A percentile compares a stretch with the other conserved stretches of the same genome.
Evolutionary conservation across 1,140 invertebrate genomes (phyloP).

Genomic region (Chymomyza costata): DNA sequence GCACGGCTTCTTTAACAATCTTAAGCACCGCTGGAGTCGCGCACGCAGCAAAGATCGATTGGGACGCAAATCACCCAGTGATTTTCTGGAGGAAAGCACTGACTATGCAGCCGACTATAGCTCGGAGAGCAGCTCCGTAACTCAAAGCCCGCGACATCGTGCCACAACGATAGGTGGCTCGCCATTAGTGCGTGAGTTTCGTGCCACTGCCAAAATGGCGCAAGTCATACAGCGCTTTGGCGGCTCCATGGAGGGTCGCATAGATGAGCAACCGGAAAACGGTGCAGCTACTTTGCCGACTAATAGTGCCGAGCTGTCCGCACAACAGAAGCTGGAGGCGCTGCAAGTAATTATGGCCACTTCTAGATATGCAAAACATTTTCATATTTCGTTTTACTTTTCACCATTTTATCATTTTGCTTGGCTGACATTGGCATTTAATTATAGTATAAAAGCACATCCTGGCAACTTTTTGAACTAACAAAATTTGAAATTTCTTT

Average conservation of each 20-base stretch:
- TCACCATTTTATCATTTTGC: too few relatives aligned
- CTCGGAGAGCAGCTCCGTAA: constrained; percentile 83
- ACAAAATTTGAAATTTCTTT: too few relatives aligned
- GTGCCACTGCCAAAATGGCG: constrained; percentile 69
- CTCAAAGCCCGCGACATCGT: constrained; percentile 81
- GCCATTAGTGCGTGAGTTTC: constrained; percentile 59
- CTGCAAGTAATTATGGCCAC: constrained; percentile 45
- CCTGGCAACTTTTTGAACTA: too few relatives aligned
- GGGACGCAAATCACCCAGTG: constrained; percentile 75
- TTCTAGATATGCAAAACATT: constrained; percentile 18
- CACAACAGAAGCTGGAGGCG: constrained; percentile 41
- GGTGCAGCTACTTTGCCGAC: constrained; percentile 9
- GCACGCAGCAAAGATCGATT: constrained; percentile 79
- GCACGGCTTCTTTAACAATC: constrained; percentile 82
- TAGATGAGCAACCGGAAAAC: constrained; percentile 72
- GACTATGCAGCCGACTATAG: constrained; percentile 85
- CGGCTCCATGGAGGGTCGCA: constrained; percentile 74
- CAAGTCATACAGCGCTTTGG: constrained; percentile 69
- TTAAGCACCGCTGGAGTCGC: constrained; percentile 81
- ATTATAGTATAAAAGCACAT: too few relatives aligned
- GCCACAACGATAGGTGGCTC: constrained; percentile 66
- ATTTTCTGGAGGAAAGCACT: constrained; percentile 78
- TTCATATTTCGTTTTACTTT: constrained; percentile 6
- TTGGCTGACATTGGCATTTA: too few relatives aligned
- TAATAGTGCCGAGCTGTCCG: constrained; percentile 10